Evolutionary conservation across 2,888 invertebrate genomes (phyloP).

Genomic region (Steromphala cineraria): DNA sequence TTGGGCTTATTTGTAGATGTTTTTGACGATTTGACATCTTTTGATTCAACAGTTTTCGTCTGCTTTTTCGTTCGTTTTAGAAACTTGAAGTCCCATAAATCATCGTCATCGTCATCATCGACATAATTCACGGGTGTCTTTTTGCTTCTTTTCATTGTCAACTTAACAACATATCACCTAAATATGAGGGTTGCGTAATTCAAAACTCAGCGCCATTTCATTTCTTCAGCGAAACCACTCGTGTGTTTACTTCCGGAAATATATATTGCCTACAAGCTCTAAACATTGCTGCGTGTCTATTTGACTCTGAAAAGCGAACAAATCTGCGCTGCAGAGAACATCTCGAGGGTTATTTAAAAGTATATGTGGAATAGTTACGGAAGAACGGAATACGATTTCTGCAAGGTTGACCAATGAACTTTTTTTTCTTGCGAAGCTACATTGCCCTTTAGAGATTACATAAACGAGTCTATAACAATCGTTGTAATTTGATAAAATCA

Average conservation of each 20-base stretch:
- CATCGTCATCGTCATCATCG: conserved; percentile 21
- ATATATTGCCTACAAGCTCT: too few species aligned
- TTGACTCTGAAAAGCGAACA: neutral
- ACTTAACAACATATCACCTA: neutral
- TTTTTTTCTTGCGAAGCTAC: too few species aligned
- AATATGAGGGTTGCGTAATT: neutral
- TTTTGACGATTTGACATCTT: neutral
- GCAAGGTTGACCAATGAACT: neutral
- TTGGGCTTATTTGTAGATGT: neutral
- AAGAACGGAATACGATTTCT: neutral
- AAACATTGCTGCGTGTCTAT: neutral
- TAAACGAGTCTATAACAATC: too few species aligned
- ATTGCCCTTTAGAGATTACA: too few species aligned
- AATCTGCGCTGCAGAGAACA: neutral
- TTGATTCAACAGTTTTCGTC: neutral
- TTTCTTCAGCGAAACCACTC: neutral
- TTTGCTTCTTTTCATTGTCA: conserved; percentile 2
- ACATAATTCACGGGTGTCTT: neutral
- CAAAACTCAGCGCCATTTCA: neutral
- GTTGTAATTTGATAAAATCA: too few species aligned
- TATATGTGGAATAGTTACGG: neutral
- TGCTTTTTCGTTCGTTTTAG: neutral
- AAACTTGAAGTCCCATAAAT: conserved; percentile 24
- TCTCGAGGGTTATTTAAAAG: neutral
- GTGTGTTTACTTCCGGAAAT: neutral